Conservation (phyloP, 2,113 vertebrate species). For the Scatophagus argus region DNA sequence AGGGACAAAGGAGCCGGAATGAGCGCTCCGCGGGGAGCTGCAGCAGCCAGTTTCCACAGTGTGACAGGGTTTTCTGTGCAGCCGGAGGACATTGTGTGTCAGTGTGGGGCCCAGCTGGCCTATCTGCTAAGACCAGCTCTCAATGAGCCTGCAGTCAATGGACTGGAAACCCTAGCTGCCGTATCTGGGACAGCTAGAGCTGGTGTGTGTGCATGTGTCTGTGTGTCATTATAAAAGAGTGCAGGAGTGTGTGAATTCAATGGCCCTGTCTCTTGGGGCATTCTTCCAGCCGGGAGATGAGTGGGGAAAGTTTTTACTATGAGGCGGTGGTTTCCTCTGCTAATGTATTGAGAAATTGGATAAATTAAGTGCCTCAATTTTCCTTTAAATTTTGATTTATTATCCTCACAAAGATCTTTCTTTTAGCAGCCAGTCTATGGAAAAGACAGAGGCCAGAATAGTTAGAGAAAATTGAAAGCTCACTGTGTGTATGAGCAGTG, state of each 20-base stretch:
- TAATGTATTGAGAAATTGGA: slow-evolving; percentile 65
- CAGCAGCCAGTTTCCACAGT: slow-evolving; percentile 64
- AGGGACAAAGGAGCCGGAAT: slow-evolving; percentile 75
- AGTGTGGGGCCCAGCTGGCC: slow-evolving; percentile 82
- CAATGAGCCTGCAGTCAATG: slow-evolving; percentile 82
- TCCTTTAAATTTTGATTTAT: slow-evolving; percentile 35
- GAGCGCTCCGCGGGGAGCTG: slow-evolving; percentile 68
- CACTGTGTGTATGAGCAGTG: neutral
- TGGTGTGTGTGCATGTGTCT: slow-evolving; percentile 70
- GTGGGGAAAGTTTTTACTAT: slow-evolving; percentile 50
- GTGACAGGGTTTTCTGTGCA: slow-evolving; percentile 66
- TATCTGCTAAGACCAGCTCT: slow-evolving; percentile 81
- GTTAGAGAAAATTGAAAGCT: slow-evolving; percentile 2
- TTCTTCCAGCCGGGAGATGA: slow-evolving; percentile 63
- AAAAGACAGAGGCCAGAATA: neutral
- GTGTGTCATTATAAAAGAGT: slow-evolving; percentile 60
- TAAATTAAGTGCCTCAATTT: slow-evolving; percentile 49
- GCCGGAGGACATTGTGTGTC: slow-evolving; percentile 77
- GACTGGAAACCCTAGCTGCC: slow-evolving; percentile 76
- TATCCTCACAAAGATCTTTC: slow-evolving; percentile 35
- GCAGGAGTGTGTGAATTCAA: slow-evolving; percentile 61
- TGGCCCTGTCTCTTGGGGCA: slow-evolving; percentile 51
- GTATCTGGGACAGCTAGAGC: slow-evolving; percentile 77
- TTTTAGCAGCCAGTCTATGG: neutral
- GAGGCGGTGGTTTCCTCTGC: slow-evolving; percentile 31